Evolutionary conservation across 2,797 vertebrate genomes (phyloP).

Genomic region (Okamejei kenojei): DNA sequence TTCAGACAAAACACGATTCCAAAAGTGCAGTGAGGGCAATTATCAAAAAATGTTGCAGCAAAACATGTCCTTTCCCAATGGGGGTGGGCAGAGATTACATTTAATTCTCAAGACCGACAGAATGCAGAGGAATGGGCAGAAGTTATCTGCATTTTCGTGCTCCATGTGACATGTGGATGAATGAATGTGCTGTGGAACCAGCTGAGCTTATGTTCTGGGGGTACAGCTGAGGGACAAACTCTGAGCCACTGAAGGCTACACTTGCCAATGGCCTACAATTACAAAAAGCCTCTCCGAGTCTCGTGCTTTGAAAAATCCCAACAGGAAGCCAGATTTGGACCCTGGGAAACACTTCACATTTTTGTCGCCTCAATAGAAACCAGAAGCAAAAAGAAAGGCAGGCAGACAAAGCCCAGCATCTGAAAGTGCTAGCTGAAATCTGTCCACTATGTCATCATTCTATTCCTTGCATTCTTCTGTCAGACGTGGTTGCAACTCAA

Average conservation of each 20-base stretch:
- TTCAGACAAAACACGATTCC: not conserved
- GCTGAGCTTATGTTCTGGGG: not conserved
- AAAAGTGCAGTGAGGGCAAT: not conserved
- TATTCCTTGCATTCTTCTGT: not conserved
- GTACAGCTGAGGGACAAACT: not conserved
- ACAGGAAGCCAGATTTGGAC: constrained; percentile 36
- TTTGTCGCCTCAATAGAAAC: not conserved
- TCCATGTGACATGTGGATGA: not conserved
- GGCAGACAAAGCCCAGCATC: not conserved
- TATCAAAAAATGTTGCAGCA: not conserved
- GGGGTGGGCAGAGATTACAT: not conserved
- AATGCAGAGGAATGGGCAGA: not conserved
- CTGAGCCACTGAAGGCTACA: not conserved
- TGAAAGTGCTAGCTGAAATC: not conserved
- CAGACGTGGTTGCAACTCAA: too few relatives aligned
- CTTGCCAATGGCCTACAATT: not conserved
- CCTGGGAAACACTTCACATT: not conserved
- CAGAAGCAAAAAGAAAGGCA: not conserved
- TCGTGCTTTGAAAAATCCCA: not conserved
- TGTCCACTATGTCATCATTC: not conserved
- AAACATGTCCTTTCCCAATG: not conserved
- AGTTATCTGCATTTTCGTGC: not conserved
- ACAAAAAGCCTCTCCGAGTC: not conserved
- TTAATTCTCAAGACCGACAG: not conserved
- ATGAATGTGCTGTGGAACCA: not conserved